Evolutionary conservation across 2,888 invertebrate genomes (phyloP), one percentile per base, ranked within the genome.

Genomic region (Aspidiotus rigidus): DNA sequence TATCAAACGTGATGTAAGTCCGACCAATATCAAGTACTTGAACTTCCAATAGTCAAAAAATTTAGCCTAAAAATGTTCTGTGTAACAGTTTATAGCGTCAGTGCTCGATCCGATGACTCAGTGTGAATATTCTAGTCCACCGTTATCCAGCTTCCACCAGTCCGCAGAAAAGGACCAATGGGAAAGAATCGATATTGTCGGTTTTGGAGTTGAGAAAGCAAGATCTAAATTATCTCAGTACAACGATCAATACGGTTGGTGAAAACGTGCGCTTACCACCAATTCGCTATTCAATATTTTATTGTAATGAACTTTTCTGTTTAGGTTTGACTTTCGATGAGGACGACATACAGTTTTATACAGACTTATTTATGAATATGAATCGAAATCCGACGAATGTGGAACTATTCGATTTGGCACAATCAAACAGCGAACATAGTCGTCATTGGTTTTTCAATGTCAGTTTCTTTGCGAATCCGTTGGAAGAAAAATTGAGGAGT

Each of bases 401-500:
- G 0, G 98, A 99, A 78, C 87, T 96, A 75, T 97, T 98, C 80
- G 98, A 98, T 81, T 84, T 98, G 74, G 98, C 98, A 5, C 98
- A 99, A 79, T 94, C 94, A 42, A 97, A 97, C 78, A 95, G 96
- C 78, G 98, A 99, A 78, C 98, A 99, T 79, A 95, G 95, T 72
- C 84, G 98, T 7, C 98, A 99, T 82, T 98, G 98, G 98, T 98
- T 98, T 81, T 98, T 98, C 79, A 92, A 92, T 75, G 83, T 83
- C 73, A 60, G 44, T 15, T 13, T 49, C 39, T 39, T 56, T 3
- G 60, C 69, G 15, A 17, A 49, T 7, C 49, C 17, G 49, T 39
- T 64, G 42, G 2, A 53, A 53, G n/a, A 53, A 53, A 53, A 53
- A 11, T 53, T 53, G 1, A 53, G 1, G 1, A 53, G 1, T 53